These are phyloP conservation scores for Caenorhabditis sp. DNA, from an alignment of 2,888 invertebrate genomes.

Conservation along the genomic window DNA sequence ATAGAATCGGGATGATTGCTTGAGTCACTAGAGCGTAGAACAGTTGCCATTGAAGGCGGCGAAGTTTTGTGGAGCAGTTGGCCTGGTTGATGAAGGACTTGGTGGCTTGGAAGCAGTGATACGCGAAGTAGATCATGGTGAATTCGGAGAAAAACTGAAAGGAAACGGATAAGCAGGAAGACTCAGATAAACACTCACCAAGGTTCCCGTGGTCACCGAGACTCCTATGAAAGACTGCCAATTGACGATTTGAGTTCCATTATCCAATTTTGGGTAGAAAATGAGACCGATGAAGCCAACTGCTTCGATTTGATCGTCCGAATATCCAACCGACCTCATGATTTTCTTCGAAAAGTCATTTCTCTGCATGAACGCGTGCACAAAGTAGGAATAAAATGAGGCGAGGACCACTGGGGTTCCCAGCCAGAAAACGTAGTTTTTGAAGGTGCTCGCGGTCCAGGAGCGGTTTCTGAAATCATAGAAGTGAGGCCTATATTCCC, in stretches of 20 bases:
- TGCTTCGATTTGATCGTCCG: background rate
- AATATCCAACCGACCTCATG: background rate
- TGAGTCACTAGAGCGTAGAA: conserved; percentile 31
- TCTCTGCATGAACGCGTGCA: background rate
- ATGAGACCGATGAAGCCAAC: conserved; percentile 1
- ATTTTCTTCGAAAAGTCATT: background rate
- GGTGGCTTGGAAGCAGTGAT: conserved; percentile 14
- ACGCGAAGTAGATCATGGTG: conserved; percentile 15
- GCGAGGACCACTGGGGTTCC: background rate
- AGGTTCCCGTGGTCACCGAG: background rate
- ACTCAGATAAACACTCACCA: background rate
- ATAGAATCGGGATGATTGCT: conserved; percentile 21
- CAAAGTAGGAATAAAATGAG: background rate
- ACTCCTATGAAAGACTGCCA: conserved; percentile 5
- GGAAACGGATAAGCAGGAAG: background rate
- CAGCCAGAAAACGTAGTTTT: background rate
- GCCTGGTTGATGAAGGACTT: background rate
- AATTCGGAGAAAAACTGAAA: background rate
- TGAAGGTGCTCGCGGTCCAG: background rate
- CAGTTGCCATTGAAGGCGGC: conserved; percentile 35
- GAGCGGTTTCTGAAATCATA: background rate
- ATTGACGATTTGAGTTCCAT: conserved; percentile 2
- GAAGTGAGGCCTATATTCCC: too few relatives aligned
- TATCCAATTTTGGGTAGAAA: conserved; percentile 4
- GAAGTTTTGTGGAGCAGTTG: background rate